Percentiles rank a stretch among this genome's conserved stretches.
phyloP scores from a whole-genome alignment of 2,113 vertebrate species.

The Malaclemys terrapin region DNA sequence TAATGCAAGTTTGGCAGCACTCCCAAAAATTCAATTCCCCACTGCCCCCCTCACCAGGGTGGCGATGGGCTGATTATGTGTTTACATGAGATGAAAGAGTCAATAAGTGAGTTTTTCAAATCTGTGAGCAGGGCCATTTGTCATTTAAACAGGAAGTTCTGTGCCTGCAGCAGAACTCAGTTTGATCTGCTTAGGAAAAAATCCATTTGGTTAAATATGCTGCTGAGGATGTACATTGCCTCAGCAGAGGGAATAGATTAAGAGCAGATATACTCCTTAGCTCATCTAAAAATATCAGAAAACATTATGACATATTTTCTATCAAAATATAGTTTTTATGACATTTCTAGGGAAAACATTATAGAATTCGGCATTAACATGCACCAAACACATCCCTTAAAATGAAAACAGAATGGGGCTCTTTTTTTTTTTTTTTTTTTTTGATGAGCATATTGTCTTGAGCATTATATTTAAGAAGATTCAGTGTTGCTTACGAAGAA shows the following conservation, averaged over 20 bases:
- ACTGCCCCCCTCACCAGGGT: constrained; percentile 14
- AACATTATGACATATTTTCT: constrained; percentile 68
- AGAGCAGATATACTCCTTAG: constrained; percentile 62
- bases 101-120: constrained; percentile 71
- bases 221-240: constrained; percentile 74
- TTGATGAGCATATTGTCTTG: constrained; percentile 57
- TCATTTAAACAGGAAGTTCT: constrained; percentile 79
- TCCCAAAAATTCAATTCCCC: constrained; percentile 52
- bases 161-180: constrained; percentile 77
- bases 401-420: not conserved
- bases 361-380: not conserved
- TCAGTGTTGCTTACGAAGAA: constrained; percentile 25
- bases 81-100: constrained; percentile 76
- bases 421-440: not conserved
- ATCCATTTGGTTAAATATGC: constrained; percentile 81
- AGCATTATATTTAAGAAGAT: constrained; percentile 41
- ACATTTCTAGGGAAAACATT: constrained; percentile 44
- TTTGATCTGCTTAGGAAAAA: constrained; percentile 73
- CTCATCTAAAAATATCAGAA: constrained; percentile 73
- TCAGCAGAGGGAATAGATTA: constrained; percentile 75
- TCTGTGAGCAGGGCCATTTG: constrained; percentile 75
- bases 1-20: constrained; percentile 65
- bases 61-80: constrained; percentile 69
- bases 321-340: not conserved
- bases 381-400: not conserved